phyloP scores from a whole-genome alignment of 2,113 vertebrate species.

The Calyptomena viridis region DNA sequence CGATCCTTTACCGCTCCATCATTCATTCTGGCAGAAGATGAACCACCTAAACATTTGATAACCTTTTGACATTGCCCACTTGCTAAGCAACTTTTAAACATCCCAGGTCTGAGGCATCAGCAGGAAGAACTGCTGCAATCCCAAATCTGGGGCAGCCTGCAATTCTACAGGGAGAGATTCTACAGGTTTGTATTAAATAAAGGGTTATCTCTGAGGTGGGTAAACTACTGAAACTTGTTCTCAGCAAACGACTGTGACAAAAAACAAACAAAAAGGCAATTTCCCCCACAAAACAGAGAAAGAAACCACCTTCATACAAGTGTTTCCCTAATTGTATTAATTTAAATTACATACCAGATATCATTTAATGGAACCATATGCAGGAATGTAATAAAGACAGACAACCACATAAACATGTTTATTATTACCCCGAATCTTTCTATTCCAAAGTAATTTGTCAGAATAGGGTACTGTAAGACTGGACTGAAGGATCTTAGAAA shows the following conservation, averaged over 20 bases:
- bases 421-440: background rate
- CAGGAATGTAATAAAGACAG: background rate
- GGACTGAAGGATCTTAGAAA: background rate
- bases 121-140: background rate
- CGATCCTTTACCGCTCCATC: background rate
- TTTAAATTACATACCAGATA: background rate
- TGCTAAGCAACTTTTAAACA: background rate
- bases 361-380: background rate
- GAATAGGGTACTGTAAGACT: background rate
- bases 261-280: background rate
- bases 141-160: background rate
- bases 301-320: background rate
- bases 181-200: background rate
- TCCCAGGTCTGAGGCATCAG: background rate
- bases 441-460: background rate
- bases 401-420: background rate
- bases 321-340: background rate
- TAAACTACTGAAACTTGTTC: background rate
- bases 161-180: background rate
- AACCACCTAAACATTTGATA: background rate
- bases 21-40: background rate
- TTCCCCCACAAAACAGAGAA: background rate
- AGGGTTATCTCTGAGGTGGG: background rate
- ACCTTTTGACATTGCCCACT: background rate
- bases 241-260: background rate